Evolutionary conservation across 1,140 invertebrate species (phyloP).

Genomic region (Tetramorium alpestre): DNA sequence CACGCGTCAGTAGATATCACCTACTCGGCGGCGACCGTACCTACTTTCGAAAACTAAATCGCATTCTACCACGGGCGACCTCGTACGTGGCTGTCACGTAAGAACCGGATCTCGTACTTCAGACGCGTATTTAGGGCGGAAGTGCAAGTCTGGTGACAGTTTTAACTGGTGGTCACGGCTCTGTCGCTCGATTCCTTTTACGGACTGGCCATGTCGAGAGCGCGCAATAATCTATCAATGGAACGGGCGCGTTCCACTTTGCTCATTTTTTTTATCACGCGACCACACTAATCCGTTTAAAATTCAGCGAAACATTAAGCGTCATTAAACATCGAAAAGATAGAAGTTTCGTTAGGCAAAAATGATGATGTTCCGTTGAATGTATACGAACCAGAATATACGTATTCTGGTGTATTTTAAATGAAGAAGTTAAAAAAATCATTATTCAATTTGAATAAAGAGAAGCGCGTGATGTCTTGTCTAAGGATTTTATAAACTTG

Average conservation of each 20-base stretch:
- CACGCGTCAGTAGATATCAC: conserved; percentile 2
- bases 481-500: neutral
- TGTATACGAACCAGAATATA: neutral
- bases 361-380: neutral
- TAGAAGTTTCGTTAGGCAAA: neutral
- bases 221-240: conserved; percentile 30
- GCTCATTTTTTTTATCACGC: conserved; percentile 26
- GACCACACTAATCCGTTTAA: neutral
- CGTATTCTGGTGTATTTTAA: neutral
- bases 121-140: conserved; percentile 77
- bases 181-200: conserved; percentile 45
- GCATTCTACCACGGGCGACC: conserved; percentile 48
- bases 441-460: neutral
- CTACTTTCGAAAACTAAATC: conserved; percentile 68
- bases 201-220: conserved; percentile 16
- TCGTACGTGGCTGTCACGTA: conserved; percentile 60
- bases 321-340: neutral
- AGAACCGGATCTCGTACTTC: conserved; percentile 75
- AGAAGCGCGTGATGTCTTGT: neutral
- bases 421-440: neutral
- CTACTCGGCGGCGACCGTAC: conserved; percentile 3
- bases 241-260: conserved; percentile 18
- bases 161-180: conserved; percentile 72
- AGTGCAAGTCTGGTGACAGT: conserved; percentile 71
- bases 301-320: neutral